A percentile compares a stretch with the other conserved stretches of the same genome.
Evolutionary conservation across 2,888 invertebrate species (phyloP).

Genomic region (Sinohyriopsis cumingii): DNA sequence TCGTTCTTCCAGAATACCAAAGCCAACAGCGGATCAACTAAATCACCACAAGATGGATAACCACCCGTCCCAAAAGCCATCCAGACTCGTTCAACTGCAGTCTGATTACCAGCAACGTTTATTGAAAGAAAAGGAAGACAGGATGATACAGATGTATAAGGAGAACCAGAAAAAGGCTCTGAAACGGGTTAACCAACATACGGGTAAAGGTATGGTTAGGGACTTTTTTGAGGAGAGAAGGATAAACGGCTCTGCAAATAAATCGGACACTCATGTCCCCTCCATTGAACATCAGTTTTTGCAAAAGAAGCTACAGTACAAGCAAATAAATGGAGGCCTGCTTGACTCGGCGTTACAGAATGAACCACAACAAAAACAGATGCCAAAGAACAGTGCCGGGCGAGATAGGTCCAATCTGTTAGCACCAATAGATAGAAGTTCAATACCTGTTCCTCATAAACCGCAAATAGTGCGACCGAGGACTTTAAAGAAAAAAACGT

Average conservation of each 20-base stretch:
- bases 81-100: constrained; percentile 56
- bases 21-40: not conserved
- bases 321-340: not conserved
- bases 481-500: constrained; percentile 24
- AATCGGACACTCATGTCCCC: constrained; percentile 27
- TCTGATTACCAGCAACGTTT: constrained; percentile 55
- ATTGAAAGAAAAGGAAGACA: constrained; percentile 62
- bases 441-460: constrained; percentile 36
- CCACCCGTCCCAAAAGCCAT: constrained; percentile 36
- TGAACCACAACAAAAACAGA: no score
- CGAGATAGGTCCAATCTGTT: constrained; percentile 56
- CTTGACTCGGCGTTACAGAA: no score
- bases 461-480: constrained; percentile 44
- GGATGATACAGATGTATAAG: constrained; percentile 56
- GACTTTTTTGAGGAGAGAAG: constrained; percentile 55
- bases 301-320: constrained; percentile 22
- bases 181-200: constrained; percentile 32
- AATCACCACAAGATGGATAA: constrained; percentile 4
- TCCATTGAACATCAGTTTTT: constrained; percentile 51
- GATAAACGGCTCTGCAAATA: constrained; percentile 23
- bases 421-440: constrained; percentile 47
- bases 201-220: constrained; percentile 22
- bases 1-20: constrained; percentile 4
- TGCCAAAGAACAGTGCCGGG: constrained; percentile 43
- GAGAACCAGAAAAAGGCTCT: constrained; percentile 50